phyloP scores from a whole-genome alignment of 2,797 vertebrate species.

The Karalla daura region DNA sequence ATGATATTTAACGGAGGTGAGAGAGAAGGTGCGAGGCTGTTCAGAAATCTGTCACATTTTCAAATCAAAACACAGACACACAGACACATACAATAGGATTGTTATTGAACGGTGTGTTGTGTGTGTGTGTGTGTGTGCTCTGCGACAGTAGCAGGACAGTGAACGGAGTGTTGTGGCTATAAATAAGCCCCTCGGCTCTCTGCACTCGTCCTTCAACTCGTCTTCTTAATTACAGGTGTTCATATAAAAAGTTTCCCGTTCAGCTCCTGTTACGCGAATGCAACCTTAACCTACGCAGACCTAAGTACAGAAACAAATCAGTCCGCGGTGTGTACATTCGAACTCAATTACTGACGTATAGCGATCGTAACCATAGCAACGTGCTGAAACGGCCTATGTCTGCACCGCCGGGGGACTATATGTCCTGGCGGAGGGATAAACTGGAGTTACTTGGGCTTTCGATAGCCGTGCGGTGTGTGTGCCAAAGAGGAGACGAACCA shows the following conservation, averaged over 20 bases:
- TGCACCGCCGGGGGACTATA: conserved; percentile 37
- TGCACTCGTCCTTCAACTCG: neutral
- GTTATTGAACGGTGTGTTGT: too few species aligned
- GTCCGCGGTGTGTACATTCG: conserved; percentile 17
- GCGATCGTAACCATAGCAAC: conserved; percentile 44
- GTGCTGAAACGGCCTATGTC: neutral
- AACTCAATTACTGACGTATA: conserved; percentile 14
- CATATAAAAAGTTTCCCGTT: neutral
- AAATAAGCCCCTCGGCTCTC: neutral
- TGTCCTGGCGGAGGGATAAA: conserved; percentile 31
- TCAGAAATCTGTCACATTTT: too few species aligned
- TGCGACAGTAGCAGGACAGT: too few species aligned
- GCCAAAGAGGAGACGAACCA: neutral
- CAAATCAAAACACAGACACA: too few species aligned
- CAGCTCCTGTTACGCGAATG: conserved; percentile 15
- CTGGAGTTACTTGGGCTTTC: neutral
- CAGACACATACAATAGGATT: too few species aligned
- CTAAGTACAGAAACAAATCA: conserved; percentile 20
- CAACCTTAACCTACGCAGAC: conserved; percentile 25
- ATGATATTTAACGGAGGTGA: too few species aligned
- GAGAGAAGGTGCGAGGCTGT: too few species aligned
- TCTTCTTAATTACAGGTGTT: neutral
- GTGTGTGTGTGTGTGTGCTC: too few species aligned
- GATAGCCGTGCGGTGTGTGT: neutral
- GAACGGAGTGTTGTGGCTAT: too few species aligned